Percentiles rank a stretch among this genome's conserved stretches.
Conservation (phyloP, 1,140 invertebrate species). For the Leucophenga varia region DNA sequence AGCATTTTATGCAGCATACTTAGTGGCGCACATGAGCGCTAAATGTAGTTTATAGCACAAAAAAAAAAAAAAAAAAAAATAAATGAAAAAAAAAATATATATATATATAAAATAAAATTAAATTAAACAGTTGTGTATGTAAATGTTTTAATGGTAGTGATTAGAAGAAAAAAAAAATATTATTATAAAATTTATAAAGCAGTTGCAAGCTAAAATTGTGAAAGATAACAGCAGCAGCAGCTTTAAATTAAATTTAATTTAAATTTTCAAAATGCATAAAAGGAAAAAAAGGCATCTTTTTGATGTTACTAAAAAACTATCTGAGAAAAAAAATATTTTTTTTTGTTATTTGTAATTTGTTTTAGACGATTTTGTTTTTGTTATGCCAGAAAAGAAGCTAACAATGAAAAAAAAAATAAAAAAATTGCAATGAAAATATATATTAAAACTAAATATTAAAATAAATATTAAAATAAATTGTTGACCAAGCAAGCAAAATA, state of each 20-base stretch:
- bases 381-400: conserved; percentile 7
- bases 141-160: conserved; percentile 12
- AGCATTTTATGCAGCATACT: too few relatives aligned
- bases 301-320: neutral
- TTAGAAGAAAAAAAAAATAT: conserved; percentile 3
- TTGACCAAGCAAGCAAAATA: conserved; percentile 41
- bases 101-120: conserved; percentile 15
- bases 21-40: too few relatives aligned
- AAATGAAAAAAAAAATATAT: conserved; percentile 1
- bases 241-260: too few relatives aligned
- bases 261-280: too few relatives aligned
- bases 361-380: conserved; percentile 3
- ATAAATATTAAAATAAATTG: conserved; percentile 36
- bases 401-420: neutral
- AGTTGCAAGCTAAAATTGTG: too few relatives aligned
- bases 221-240: too few relatives aligned
- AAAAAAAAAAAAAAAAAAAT: conserved; percentile 13
- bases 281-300: too few relatives aligned
- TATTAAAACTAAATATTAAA: conserved; percentile 1
- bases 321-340: neutral
- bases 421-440: too few relatives aligned
- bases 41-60: neutral
- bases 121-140: conserved; percentile 27
- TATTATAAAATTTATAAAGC: neutral
- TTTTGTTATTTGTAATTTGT: conserved; percentile 5